Evolutionary conservation across 30 jellyfish, hydroid and myxozoan species (phyloP).

Genomic region (Clytia hemisphaerica): DNA sequence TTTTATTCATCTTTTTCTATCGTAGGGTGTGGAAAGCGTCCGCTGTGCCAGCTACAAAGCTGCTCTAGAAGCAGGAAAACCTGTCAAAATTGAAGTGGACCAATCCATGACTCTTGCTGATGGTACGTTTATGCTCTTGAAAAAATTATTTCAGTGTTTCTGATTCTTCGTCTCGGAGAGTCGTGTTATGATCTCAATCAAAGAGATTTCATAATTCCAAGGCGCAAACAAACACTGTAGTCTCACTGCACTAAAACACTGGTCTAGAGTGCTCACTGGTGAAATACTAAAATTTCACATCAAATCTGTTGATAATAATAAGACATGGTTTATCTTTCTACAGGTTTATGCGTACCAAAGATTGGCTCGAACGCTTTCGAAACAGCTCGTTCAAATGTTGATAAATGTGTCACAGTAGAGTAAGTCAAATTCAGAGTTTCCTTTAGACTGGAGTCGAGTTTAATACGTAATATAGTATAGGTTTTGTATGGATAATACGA

Average conservation of each 20-base stretch:
- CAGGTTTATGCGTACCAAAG: constrained; percentile 94
- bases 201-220: background rate
- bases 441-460: too few relatives aligned
- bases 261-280: too few relatives aligned
- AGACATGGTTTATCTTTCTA: background rate
- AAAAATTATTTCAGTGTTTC: background rate
- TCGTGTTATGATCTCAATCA: background rate
- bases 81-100: constrained; percentile 79
- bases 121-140: constrained; percentile 33
- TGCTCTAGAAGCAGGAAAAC: constrained; percentile 93
- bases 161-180: background rate
- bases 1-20: background rate
- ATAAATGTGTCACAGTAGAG: constrained; percentile 84
- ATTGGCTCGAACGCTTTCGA: constrained; percentile 91
- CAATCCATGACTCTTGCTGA: constrained; percentile 94
- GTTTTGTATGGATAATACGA: too few relatives aligned
- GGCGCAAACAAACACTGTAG: background rate
- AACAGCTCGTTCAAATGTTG: constrained; percentile 66
- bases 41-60: constrained; percentile 95
- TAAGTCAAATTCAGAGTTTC: constrained; percentile 5
- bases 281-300: too few relatives aligned
- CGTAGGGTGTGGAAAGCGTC: constrained; percentile 87
- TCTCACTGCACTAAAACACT: background rate
- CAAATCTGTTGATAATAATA: background rate
- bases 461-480: too few relatives aligned